These are phyloP conservation scores for Plectrocnemia conspersa DNA, from an alignment of 1,140 invertebrate species.

Conservation along the genomic window DNA sequence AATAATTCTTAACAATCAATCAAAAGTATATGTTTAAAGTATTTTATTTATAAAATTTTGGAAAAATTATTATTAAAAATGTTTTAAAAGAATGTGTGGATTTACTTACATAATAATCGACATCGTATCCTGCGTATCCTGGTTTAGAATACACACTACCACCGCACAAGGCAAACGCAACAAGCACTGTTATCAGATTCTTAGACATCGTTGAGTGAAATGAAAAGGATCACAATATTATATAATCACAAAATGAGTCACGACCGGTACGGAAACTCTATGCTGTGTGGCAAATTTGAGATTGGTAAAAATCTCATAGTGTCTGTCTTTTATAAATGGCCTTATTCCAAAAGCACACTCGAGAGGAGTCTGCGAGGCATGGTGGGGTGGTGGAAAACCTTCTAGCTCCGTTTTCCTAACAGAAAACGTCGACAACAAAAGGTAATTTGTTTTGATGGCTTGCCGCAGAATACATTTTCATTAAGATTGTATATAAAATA, in stretches of 20 bases:
- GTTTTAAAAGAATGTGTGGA: too few species aligned
- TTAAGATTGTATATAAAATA: too few species aligned
- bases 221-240: too few species aligned
- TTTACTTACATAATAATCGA: constrained; percentile 20
- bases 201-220: constrained; percentile 5
- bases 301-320: constrained; percentile 2
- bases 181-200: constrained; percentile 1
- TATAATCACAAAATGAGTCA: too few species aligned
- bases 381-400: constrained; percentile 20
- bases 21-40: too few species aligned
- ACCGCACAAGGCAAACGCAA: background rate
- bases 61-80: too few species aligned
- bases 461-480: too few species aligned
- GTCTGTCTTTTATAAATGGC: constrained; percentile 21
- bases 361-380: constrained; percentile 3
- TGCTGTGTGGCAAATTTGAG: too few species aligned
- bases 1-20: too few species aligned
- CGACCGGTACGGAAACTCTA: too few species aligned
- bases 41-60: too few species aligned
- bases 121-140: constrained; percentile 18
- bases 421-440: constrained; percentile 8
- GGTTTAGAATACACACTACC: background rate
- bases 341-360: constrained; percentile 7
- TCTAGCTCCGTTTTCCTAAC: background rate
- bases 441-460: constrained; percentile 14